Percentiles rank a stretch among this genome's conserved stretches.
Evolutionary conservation across 2,113 vertebrate species (phyloP).

Genomic region (Mus spicilegus): DNA sequence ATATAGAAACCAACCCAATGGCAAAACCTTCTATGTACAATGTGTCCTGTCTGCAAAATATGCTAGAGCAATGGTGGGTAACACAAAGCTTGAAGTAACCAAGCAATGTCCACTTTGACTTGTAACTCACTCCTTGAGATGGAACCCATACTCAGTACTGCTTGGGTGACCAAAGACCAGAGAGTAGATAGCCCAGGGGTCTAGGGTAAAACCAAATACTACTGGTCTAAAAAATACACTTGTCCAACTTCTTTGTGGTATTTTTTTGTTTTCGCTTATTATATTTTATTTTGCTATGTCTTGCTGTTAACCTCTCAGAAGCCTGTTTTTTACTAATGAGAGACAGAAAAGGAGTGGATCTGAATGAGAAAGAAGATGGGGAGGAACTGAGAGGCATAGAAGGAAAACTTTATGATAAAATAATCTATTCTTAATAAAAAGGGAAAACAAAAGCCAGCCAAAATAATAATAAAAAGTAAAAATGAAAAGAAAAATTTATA

Average conservation of each 20-base stretch:
- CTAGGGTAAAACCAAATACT: background rate
- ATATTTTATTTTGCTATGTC: background rate
- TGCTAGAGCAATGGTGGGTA: background rate
- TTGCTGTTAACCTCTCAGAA: background rate
- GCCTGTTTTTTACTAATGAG: background rate
- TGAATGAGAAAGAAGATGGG: background rate
- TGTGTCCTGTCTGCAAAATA: background rate
- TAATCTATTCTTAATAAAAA: background rate
- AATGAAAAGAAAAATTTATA: background rate
- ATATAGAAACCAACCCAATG: background rate
- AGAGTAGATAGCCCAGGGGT: background rate
- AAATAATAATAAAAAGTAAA: background rate
- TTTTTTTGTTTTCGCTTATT: background rate
- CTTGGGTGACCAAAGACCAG: background rate
- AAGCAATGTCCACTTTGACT: background rate
- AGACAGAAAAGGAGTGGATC: background rate
- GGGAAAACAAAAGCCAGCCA: background rate
- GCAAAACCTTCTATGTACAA: background rate
- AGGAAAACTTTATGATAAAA: background rate
- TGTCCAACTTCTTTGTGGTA: background rate
- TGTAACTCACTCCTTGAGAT: background rate
- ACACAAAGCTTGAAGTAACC: background rate
- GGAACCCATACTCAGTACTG: background rate
- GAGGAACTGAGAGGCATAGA: background rate
- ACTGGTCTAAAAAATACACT: background rate